Percentiles rank a stretch among this genome's conserved stretches.
phyloP scores from a whole-genome alignment of 2,113 vertebrate genomes.

The Xiphophorus couchianus region DNA sequence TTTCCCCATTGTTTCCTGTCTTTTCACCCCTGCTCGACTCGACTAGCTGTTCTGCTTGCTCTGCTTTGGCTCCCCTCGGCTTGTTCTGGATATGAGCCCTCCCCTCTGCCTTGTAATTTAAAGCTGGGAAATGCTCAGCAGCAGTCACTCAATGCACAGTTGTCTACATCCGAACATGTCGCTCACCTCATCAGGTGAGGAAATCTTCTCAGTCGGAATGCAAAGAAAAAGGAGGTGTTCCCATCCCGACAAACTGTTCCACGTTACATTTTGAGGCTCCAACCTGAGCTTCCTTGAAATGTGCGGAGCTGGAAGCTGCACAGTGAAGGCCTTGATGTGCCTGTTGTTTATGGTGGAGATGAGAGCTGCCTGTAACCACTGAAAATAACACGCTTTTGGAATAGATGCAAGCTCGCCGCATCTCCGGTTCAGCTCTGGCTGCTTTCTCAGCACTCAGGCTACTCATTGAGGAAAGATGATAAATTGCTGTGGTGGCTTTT shows the following conservation, averaged over 20 bases:
- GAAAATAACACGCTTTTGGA: constrained; percentile 43
- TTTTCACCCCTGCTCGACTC: constrained; percentile 61
- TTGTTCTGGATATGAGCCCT: constrained; percentile 60
- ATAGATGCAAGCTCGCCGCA: constrained; percentile 48
- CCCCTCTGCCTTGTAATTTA: constrained; percentile 65
- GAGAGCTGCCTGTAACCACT: constrained; percentile 44
- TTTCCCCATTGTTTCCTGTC: constrained; percentile 79
- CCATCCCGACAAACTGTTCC: not conserved
- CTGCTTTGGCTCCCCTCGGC: constrained; percentile 62
- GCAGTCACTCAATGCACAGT: constrained; percentile 64
- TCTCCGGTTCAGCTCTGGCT: constrained; percentile 45
- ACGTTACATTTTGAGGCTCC: not conserved
- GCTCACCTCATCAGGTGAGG: constrained; percentile 53
- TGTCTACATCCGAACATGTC: constrained; percentile 68
- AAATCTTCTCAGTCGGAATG: constrained; percentile 17
- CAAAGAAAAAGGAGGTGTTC: constrained; percentile 26
- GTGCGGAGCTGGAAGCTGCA: constrained; percentile 16
- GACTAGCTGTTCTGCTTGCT: constrained; percentile 38
- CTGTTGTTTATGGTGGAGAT: constrained; percentile 27
- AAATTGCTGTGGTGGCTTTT: constrained; percentile 56
- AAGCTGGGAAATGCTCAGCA: constrained; percentile 70
- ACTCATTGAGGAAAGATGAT: constrained; percentile 55
- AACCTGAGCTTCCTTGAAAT: constrained; percentile 1
- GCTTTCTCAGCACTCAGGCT: constrained; percentile 31
- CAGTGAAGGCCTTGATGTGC: constrained; percentile 18